Evolutionary conservation across 1,140 invertebrate genomes (phyloP).

Genomic region (Marisa cornuarietis): DNA sequence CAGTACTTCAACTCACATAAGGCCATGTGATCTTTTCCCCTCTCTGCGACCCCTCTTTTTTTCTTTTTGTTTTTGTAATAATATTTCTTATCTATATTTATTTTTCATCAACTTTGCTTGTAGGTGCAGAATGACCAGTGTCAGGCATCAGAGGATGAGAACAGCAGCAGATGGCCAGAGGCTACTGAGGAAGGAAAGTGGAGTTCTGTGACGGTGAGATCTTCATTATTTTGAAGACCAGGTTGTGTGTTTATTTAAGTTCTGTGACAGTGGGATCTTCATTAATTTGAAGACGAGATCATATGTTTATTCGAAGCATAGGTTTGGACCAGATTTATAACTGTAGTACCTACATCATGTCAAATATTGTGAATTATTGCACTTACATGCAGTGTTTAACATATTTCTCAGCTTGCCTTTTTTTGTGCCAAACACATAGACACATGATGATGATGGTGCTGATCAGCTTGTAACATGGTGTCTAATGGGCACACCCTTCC

Average conservation of each 20-base stretch:
- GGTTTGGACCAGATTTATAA: too few relatives aligned
- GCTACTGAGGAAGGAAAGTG: slow-evolving; percentile 69
- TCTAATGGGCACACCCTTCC: too few relatives aligned
- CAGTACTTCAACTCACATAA: background rate
- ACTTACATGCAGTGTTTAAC: too few relatives aligned
- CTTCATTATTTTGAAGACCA: background rate
- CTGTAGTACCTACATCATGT: too few relatives aligned
- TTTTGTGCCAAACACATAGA: too few relatives aligned
- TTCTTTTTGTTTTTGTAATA: background rate
- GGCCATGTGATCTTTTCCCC: background rate
- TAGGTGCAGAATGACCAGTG: slow-evolving; percentile 71
- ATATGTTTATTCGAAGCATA: too few relatives aligned
- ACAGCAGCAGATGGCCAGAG: slow-evolving; percentile 66
- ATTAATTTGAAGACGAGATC: too few relatives aligned
- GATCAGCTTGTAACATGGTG: too few relatives aligned
- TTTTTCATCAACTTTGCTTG: slow-evolving; percentile 8
- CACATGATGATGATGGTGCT: too few relatives aligned
- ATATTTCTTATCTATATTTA: background rate
- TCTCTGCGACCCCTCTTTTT: background rate
- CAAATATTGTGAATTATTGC: too few relatives aligned
- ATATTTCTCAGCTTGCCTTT: too few relatives aligned
- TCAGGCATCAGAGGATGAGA: slow-evolving; percentile 65
- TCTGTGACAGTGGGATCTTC: slow-evolving; percentile 58
- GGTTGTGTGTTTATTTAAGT: too few relatives aligned
- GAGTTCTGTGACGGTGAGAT: slow-evolving; percentile 63